These are phyloP conservation scores for Drosophila simulans DNA, from an alignment of 1,140 invertebrate genomes.

Conservation along the genomic window DNA sequence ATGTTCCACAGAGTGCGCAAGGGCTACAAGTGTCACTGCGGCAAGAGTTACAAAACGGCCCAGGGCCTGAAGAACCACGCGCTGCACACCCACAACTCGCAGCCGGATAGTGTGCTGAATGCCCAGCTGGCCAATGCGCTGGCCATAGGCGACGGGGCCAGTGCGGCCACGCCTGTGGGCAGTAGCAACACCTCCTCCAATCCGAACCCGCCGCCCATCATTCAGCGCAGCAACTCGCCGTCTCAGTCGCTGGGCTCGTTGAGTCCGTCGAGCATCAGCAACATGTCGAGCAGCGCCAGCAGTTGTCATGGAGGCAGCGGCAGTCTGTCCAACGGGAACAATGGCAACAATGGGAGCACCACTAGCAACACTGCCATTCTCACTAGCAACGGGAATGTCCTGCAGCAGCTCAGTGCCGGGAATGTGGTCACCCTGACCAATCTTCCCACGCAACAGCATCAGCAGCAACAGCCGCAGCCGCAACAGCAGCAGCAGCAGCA, in stretches of 20 bases:
- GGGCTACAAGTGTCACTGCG: slow-evolving; percentile 91
- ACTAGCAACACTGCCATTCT: slow-evolving; percentile 33
- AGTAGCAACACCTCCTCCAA: slow-evolving; percentile 27
- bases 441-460: slow-evolving; percentile 44
- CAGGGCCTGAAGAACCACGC: slow-evolving; percentile 91
- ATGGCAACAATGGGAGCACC: slow-evolving; percentile 10
- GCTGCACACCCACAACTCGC: slow-evolving; percentile 86
- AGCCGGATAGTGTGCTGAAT: slow-evolving; percentile 72
- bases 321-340: slow-evolving; percentile 53
- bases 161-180: slow-evolving; percentile 18
- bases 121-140: slow-evolving; percentile 66
- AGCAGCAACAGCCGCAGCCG: slow-evolving; percentile 38
- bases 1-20: slow-evolving; percentile 88
- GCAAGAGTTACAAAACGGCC: slow-evolving; percentile 92
- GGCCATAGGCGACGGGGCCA: slow-evolving; percentile 14
- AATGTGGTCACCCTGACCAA: slow-evolving; percentile 72
- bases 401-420: slow-evolving; percentile 70
- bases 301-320: slow-evolving; percentile 75
- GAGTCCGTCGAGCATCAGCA: slow-evolving; percentile 82
- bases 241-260: slow-evolving; percentile 82
- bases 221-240: slow-evolving; percentile 79
- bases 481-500: slow-evolving; percentile 59
- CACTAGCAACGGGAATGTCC: slow-evolving; percentile 47
- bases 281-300: slow-evolving; percentile 81
- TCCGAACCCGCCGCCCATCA: slow-evolving; percentile 30